phyloP scores from a whole-genome alignment of 2,113 vertebrate genomes.

The Daboia siamensis region DNA sequence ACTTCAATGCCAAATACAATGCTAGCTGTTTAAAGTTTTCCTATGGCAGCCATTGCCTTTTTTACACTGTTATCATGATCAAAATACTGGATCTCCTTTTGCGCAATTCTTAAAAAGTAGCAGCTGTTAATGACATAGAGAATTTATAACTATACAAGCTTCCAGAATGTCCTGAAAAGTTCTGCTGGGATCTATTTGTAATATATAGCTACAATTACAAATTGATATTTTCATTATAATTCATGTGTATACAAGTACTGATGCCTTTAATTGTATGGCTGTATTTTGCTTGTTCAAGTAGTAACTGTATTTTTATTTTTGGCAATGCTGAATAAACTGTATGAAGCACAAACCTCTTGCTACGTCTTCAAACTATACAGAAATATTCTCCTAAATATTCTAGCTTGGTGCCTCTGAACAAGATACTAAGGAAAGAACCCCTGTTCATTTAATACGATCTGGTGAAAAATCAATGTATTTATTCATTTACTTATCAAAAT shows the following conservation, averaged over 20 bases:
- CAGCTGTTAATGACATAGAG: neutral
- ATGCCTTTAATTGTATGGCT: conserved; percentile 20
- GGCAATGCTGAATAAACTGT: conserved; percentile 30
- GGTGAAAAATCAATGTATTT: neutral
- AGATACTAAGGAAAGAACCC: neutral
- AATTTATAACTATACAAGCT: neutral
- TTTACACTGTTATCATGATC: neutral
- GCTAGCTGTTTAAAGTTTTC: neutral
- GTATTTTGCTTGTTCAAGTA: conserved; percentile 27
- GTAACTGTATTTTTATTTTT: conserved; percentile 29
- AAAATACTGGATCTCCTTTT: neutral
- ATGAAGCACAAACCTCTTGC: conserved; percentile 7
- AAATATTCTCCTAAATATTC: neutral
- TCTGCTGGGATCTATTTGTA: conserved; percentile 4
- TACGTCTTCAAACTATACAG: neutral
- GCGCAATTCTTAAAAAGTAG: neutral
- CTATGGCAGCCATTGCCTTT: neutral
- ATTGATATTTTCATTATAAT: conserved; percentile 18
- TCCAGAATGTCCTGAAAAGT: conserved; percentile 15
- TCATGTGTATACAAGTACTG: conserved; percentile 18
- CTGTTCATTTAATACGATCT: neutral
- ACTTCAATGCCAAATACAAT: neutral
- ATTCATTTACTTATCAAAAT: neutral
- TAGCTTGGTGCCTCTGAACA: neutral
- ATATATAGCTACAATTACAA: conserved; percentile 4